Percentiles rank a stretch among this genome's conserved stretches.
These are phyloP conservation scores for Micrasema longulum DNA, from an alignment of 1,140 invertebrate species.

Conservation along the genomic window DNA sequence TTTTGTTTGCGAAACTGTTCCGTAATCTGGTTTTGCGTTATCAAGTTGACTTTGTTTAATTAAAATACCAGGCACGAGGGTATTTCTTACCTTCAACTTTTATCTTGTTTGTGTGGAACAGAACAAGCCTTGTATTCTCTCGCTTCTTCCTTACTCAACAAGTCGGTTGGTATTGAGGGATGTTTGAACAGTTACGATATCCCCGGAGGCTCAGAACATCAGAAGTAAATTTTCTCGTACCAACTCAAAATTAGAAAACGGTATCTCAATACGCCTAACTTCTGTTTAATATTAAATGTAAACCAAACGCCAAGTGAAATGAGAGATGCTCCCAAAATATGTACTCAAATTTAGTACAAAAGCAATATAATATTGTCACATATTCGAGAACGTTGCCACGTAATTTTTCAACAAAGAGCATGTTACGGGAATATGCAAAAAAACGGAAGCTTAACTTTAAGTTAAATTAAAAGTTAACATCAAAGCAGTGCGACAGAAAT, in stretches of 20 bases:
- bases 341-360: too few species aligned
- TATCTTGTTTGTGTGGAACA: conserved; percentile 39
- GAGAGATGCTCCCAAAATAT: background rate
- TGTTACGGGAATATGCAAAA: too few species aligned
- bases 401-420: too few species aligned
- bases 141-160: conserved; percentile 24
- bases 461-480: too few species aligned
- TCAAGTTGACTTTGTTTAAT: conserved; percentile 42
- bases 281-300: too few species aligned
- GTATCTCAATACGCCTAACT: background rate
- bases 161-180: conserved; percentile 25
- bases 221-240: conserved; percentile 10
- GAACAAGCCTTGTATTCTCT: conserved; percentile 2
- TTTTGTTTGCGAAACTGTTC: conserved; percentile 36
- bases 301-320: too few species aligned
- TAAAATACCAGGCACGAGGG: conserved; percentile 31
- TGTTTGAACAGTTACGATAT: conserved; percentile 33
- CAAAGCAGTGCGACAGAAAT: too few species aligned
- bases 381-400: background rate
- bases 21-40: conserved; percentile 33
- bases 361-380: too few species aligned
- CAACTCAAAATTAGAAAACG: conserved; percentile 13
- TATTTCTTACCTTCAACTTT: conserved; percentile 38
- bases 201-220: background rate
- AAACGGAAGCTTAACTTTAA: too few species aligned